Evolutionary conservation across 2,888 invertebrate species (phyloP).

Genomic region (Rutpela maculata): DNA sequence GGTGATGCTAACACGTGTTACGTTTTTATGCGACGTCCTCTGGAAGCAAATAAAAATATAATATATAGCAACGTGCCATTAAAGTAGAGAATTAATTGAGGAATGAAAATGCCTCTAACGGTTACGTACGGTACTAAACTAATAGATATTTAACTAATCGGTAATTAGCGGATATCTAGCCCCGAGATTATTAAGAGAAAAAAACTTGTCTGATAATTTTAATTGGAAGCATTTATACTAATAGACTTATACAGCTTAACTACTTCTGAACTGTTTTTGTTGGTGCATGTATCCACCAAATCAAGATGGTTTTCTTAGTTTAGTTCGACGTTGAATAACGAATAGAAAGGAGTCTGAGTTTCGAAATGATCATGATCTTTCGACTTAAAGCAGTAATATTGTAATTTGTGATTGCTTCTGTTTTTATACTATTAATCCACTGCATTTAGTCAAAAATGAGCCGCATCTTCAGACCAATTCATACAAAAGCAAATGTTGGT

Average conservation of each 20-base stretch:
- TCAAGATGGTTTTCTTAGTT: too few relatives aligned
- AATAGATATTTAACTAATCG: neutral
- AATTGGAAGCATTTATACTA: conserved; percentile 6
- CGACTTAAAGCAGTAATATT: too few relatives aligned
- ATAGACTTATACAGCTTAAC: conserved; percentile 2
- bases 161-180: conserved; percentile 9
- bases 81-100: neutral
- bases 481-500: too few relatives aligned
- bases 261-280: neutral
- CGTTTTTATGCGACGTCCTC: neutral
- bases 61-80: neutral
- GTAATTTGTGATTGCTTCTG: too few relatives aligned
- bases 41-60: neutral
- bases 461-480: too few relatives aligned
- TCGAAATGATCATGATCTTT: too few relatives aligned
- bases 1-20: too few relatives aligned
- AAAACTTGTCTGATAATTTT: conserved; percentile 8
- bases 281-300: neutral
- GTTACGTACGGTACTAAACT: neutral
- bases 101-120: neutral
- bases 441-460: too few relatives aligned
- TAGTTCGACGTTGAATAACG: too few relatives aligned
- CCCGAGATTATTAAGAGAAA: neutral
- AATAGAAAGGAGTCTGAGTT: too few relatives aligned
- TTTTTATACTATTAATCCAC: too few relatives aligned